Base-by-base conservation (phyloP, 1,140 invertebrate species). In the Popillia japonica region DNA sequence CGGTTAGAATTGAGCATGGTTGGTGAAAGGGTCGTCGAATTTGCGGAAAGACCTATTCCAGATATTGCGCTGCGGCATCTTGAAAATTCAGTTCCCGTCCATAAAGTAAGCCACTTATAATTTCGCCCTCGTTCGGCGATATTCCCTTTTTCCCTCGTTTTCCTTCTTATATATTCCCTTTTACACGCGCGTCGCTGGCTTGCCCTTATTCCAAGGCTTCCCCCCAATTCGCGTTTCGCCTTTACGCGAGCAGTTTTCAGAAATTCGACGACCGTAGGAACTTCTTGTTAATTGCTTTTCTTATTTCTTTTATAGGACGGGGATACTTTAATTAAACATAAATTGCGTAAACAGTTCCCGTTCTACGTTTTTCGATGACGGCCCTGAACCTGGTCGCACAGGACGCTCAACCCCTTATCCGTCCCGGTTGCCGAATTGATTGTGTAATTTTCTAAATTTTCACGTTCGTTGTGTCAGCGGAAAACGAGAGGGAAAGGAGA, bases 241-340 rank as follows among this genome's bases (percentile, higher is more conserved):
- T 55, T 55, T 55, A 55, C 48, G 48, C 48, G 48, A 55, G 48
- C 48, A 55, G 61, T 23, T 34, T 68, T 68, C 20, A 68, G 61
- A 68, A 68, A 68, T 68, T 68, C 61, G 61, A 68, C 61, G 20
- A 20, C 61, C 61, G 61, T 68, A 34, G 27, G 22, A 68, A 68
- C 61, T 68, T 68, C 61, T 68, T 68, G 61, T 68, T 68, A 68
- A 68, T 68, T 68, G 61, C 61, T 68, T 68, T 68, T 68, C 61
- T 68, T 68, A 68, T 27, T 68, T 68, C 61, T 68, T 68, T 68
- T 68, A 68, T 68, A 68, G 61, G 61, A 17, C 61, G 8, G 61
- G 61, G 61, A 68, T 68, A 68, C 61, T 68, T 68, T 68, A 68
- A 68, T 68, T 68, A 68, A 68, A 68, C 61, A 68, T 68, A 68